Evolutionary conservation across 2,113 vertebrate species (phyloP), one percentile per base, ranked within the genome.

Genomic region (Chaenocephalus aceratus): DNA sequence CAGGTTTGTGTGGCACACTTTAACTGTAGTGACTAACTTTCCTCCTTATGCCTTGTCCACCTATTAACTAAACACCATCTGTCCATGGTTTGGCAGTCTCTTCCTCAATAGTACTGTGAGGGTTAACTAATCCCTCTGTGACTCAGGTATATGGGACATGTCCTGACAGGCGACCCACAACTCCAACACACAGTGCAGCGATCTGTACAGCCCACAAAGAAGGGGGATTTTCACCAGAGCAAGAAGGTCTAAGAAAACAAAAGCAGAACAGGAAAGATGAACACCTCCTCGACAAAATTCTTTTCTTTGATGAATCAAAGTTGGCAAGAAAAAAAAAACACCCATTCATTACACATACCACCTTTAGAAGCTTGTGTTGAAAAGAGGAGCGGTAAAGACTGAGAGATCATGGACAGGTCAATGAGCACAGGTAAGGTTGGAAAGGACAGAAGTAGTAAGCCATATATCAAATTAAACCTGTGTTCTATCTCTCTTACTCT

Each of bases 291-390:
- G 88, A 94, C 87, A 92, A 88, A 88, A 90, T 90, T 82, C 79
- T 91, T 93, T 84, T 92, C 90, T 94, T 93, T 92, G 92, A 91
- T 84, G 75, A 93, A 92, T 93, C 90, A 91, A 90, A 94, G 88
- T 63, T 82, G 59, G 69, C 67, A 57, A 71, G 76, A 73, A 92
- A 88, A 89, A 92, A 90, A 90, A 91, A 91, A 88, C 80, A 88
- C 14, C 84, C 88, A 89, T 94, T 94, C 83, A 91, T 84, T 80
- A 84, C 88, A 87, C 53, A 82, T 44, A 45, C 62, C 68, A 87
- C 64, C 76, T 86, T 62, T 13, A 75, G 70, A 83, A 83, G 66
- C 72, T 69, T 79, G 64, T 26, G 59, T 59, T 67, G 21, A 56
- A 51, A 70, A 48, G 51, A 53, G 15, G 68, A n/a, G 49, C 23